Evolutionary conservation across 2,888 invertebrate genomes (phyloP), one percentile per base, ranked within the genome.

Genomic region (Scrobipalpa atriplicella): DNA sequence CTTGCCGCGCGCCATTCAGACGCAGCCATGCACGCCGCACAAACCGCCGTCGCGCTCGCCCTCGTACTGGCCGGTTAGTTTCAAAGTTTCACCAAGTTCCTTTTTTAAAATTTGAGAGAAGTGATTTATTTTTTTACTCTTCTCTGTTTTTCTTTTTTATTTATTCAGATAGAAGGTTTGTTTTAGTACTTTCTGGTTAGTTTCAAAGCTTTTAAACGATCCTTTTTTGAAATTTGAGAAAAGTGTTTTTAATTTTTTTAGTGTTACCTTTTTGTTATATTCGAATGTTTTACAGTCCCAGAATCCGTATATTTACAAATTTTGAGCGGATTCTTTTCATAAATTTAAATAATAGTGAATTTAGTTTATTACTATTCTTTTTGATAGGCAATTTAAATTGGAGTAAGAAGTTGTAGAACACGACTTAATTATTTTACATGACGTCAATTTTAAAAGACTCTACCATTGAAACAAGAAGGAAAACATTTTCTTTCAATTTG

Each of bases 31-130:
- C 80, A 77, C 81, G 82, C 81, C 76, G 80, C 83, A 70, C 78
- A 82, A 76, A 78, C 82, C 73, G 72, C 75, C 75, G 82, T 76
- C 72, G 78, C 82, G 79, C 78, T 89, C 70, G 84, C 83, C 69
- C 73, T 89, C 70, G 75, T 88, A 66, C 81, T 90, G 71, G 83
- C 85, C 81, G 90, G 90, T 91, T 71, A 81, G 80, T 79, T 73
- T 62, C 47, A 47, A 62, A 47, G 19, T 62, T 62, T 11, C 9
- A 3, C 11, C 19, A 19, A 41, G 62, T 43, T 62, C 43, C n/a
- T 19, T 39, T 11, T 61, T 61, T 18, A 9, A 61, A 61, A 11
- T 16, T 58, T 29, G 9, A 13, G 21, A n/a, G 16, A 38, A 58
- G 16, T 36, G 39, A 18, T 41, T 18, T 19, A 41, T 19, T 36